Evolutionary conservation across 2,888 invertebrate species (phyloP).

Genomic region (Sialis fuliginosa): DNA sequence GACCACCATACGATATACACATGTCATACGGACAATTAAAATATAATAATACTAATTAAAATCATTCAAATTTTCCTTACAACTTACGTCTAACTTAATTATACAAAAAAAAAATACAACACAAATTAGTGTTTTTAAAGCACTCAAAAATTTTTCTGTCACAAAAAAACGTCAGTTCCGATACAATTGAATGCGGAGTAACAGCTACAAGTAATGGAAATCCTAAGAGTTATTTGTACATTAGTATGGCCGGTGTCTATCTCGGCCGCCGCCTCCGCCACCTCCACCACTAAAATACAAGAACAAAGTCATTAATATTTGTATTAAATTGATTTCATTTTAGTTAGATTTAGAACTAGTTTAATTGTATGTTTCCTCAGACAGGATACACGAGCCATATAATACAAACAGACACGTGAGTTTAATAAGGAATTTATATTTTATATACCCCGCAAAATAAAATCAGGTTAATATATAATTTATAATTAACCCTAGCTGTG

Average conservation of each 20-base stretch:
- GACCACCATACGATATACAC: too few species aligned
- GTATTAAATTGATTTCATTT: not conserved
- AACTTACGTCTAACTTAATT: not conserved
- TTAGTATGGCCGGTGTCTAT: slow-evolving; percentile 31
- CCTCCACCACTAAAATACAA: slow-evolving; percentile 19
- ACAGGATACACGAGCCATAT: slow-evolving; percentile 4
- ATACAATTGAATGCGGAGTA: not conserved
- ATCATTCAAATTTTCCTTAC: too few species aligned
- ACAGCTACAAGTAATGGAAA: not conserved
- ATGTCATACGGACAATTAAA: too few species aligned
- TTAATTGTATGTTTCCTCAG: slow-evolving; percentile 2
- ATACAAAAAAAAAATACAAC: not conserved
- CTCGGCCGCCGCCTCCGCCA: slow-evolving; percentile 23
- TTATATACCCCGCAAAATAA: slow-evolving; percentile 10
- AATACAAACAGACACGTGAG: slow-evolving; percentile 7
- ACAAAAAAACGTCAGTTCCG: not conserved
- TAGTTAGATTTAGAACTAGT: not conserved
- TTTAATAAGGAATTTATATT: slow-evolving; percentile 11
- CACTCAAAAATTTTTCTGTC: not conserved
- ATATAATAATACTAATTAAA: too few species aligned
- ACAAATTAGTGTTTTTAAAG: not conserved
- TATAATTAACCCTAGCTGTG: not conserved
- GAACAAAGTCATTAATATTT: slow-evolving; percentile 6
- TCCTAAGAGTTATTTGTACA: not conserved
- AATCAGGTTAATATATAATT: slow-evolving; percentile 4